Percentiles rank a stretch among this genome's conserved stretches.
These are phyloP conservation scores for Drosophila nigrodunni DNA, from an alignment of 1,140 invertebrate species.

Conservation along the genomic window DNA sequence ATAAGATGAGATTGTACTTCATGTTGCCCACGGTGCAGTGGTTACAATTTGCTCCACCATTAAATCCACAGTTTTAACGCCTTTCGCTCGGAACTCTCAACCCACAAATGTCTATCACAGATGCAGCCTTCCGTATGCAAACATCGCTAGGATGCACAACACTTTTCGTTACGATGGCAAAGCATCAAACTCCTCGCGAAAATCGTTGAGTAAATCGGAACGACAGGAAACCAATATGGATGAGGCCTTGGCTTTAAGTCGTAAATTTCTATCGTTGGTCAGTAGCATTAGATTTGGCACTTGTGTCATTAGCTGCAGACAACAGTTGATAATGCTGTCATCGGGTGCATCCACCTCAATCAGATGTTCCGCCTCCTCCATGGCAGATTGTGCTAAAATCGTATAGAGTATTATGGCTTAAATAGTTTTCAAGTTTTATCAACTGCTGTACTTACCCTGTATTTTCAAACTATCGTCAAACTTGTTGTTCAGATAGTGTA, in stretches of 20 bases:
- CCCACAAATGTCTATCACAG: slow-evolving; percentile 22
- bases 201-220: slow-evolving; percentile 56
- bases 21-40: slow-evolving; percentile 32
- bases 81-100: background rate
- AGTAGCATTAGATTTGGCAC: slow-evolving; percentile 67
- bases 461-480: slow-evolving; percentile 65
- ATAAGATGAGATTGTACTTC: slow-evolving; percentile 41
- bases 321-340: slow-evolving; percentile 80
- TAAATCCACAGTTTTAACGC: background rate
- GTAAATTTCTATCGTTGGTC: slow-evolving; percentile 76
- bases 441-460: slow-evolving; percentile 52
- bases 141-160: slow-evolving; percentile 12
- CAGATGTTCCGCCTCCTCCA: slow-evolving; percentile 59
- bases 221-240: slow-evolving; percentile 59
- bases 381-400: slow-evolving; percentile 67
- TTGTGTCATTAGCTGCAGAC: slow-evolving; percentile 68
- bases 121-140: background rate
- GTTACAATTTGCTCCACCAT: background rate
- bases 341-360: slow-evolving; percentile 70
- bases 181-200: slow-evolving; percentile 41
- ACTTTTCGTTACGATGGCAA: slow-evolving; percentile 13
- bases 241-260: slow-evolving; percentile 74
- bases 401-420: background rate
- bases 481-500: slow-evolving; percentile 70
- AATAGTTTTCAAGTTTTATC: background rate